Percentiles rank a stretch among this genome's conserved stretches.
phyloP scores from a whole-genome alignment of 2,888 invertebrate genomes.

The Dicycla oo region DNA sequence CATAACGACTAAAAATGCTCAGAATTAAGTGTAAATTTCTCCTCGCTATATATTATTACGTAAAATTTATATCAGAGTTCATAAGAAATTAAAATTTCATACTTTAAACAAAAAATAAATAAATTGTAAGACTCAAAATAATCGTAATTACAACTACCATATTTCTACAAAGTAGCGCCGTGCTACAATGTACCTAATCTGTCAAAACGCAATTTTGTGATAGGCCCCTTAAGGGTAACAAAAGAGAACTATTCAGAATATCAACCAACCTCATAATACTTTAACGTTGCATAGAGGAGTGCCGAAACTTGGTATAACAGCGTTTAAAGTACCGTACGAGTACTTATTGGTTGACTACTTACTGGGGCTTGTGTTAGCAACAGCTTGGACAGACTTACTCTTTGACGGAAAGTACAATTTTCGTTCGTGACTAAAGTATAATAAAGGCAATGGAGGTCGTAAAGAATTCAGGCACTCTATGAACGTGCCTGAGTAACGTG shows the following conservation, averaged over 20 bases:
- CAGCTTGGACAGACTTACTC: slow-evolving; percentile 6
- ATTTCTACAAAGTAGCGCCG: too few species aligned
- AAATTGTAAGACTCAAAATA: too few species aligned
- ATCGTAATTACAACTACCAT: too few species aligned
- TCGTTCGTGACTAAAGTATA: slow-evolving; percentile 20
- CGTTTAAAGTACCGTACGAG: slow-evolving; percentile 45
- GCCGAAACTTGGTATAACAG: slow-evolving; percentile 34
- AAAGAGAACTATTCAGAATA: slow-evolving; percentile 46
- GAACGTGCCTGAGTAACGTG: slow-evolving; percentile 18
- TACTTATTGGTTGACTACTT: slow-evolving; percentile 44
- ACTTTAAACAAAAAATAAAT: too few species aligned
- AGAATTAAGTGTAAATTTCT: too few species aligned
- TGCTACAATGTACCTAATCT: too few species aligned
- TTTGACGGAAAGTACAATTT: slow-evolving; percentile 8
- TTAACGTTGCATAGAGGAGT: slow-evolving; percentile 17
- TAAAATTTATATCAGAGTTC: too few species aligned
- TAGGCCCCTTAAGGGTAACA: slow-evolving; percentile 12
- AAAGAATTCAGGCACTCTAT: slow-evolving; percentile 45
- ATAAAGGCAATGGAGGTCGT: slow-evolving; percentile 34
- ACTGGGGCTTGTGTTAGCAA: slow-evolving; percentile 37
- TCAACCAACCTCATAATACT: slow-evolving; percentile 11
- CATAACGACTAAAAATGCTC: too few species aligned
- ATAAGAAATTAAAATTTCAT: too few species aligned
- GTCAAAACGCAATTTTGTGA: too few species aligned
- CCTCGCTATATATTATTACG: too few species aligned